Evolutionary conservation across 92 coral and sea anemone species (phyloP), one percentile per base, ranked within the genome.

Genomic region (Pocillopora grandis): DNA sequence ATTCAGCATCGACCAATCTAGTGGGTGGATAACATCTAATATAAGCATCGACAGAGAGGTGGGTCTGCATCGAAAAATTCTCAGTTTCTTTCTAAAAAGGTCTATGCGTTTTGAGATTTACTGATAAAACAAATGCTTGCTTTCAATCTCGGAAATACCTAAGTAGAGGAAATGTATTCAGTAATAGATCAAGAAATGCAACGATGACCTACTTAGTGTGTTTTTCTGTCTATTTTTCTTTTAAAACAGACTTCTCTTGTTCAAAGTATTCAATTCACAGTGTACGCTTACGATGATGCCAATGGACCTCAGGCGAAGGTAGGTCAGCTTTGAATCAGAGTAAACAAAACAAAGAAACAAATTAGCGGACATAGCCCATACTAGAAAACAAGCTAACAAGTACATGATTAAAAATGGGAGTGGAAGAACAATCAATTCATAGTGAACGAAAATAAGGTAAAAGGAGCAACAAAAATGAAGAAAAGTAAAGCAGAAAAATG

Each of bases 21-120:
- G 89, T 42, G 98, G 98, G 10, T 89, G 92, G 79, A 94, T 95
- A 31, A 91, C 97, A 18, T 90, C 95, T 3, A 88, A 91, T 77
- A 90, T 59, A 12, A 87, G 86, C 55, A 83, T 95, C 17, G 93
- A 94, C 60, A 88, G 97, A 80, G 95, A 94, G 98, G 98, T 95
- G 66, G 52, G 52, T 42, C 52, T 42, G 52, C 52, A 42, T 42
- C 7, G 52, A 42, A 42, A 42, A 7, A 3, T 42, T 42, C 52
- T 42, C 8, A 42, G 52, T 42, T 42, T 42, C 52, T 42, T 42
- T 42, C 5, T 42, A 42, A 42, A 42, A 42, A 42, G 52, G 52
- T 7, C 52, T 42, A 1, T 27, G 52, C 52, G 8, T 42, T 42
- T 7, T 42, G 52, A 2, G 52, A 42, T 42, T 42, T 42, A 42